phyloP scores from a whole-genome alignment of 2,797 vertebrate species.

The Furcifer pardalis region DNA sequence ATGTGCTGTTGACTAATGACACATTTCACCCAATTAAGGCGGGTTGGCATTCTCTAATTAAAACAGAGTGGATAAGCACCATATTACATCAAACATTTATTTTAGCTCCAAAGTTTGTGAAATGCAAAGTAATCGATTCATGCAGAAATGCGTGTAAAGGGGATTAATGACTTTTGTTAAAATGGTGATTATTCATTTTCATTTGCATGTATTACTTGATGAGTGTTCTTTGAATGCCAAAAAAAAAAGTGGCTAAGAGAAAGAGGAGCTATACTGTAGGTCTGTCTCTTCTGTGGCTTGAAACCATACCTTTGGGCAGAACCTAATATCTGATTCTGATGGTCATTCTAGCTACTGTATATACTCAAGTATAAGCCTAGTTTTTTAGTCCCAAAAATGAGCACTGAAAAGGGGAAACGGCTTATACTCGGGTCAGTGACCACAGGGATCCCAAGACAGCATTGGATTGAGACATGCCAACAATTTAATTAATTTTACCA shows the following conservation, averaged over 20 bases:
- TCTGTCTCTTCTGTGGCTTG: slow-evolving; percentile 22
- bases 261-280: slow-evolving; percentile 25
- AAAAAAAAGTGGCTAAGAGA: not conserved
- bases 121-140: slow-evolving; percentile 68
- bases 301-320: slow-evolving; percentile 18
- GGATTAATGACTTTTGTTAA: slow-evolving; percentile 60
- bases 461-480: too few relatives aligned
- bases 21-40: slow-evolving; percentile 45
- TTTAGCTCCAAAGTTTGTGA: slow-evolving; percentile 64
- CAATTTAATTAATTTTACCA: too few relatives aligned
- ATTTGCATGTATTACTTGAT: slow-evolving; percentile 51
- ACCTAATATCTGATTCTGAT: not conserved
- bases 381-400: too few relatives aligned
- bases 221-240: slow-evolving; percentile 15
- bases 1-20: slow-evolving; percentile 50
- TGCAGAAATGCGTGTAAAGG: slow-evolving; percentile 41
- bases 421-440: too few relatives aligned
- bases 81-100: slow-evolving; percentile 60
- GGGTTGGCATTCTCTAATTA: slow-evolving; percentile 69
- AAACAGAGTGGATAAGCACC: slow-evolving; percentile 52
- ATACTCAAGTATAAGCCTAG: too few relatives aligned
- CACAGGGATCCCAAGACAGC: too few relatives aligned
- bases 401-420: too few relatives aligned
- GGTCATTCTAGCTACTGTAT: not conserved
- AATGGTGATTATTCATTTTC: slow-evolving; percentile 64